Base-by-base conservation (phyloP, 1,140 invertebrate genomes). In the Cecropterus lyciades region DNA sequence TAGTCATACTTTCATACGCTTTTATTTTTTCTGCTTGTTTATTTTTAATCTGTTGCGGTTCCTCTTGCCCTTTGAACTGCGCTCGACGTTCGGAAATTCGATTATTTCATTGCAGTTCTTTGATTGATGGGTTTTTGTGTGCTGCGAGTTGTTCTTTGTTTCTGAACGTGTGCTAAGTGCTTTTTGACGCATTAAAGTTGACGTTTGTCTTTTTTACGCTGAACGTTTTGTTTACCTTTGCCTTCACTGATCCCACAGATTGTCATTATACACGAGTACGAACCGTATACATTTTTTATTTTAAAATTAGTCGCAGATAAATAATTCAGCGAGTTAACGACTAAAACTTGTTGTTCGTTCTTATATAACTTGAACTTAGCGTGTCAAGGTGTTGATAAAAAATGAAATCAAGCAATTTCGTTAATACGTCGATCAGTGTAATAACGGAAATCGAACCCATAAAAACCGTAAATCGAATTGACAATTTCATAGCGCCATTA, bases 101-200 rank as follows among this genome's bases (percentile, higher is more conserved):
- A 90, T 90, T 89, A 90, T 89, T 86, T 84, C 80, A 79, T 87
- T 84, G 77, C 80, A 75, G 77, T 87, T 83, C 84, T 89, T 87
- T 87, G 85, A 91, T 91, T 89, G 89, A 86, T 87, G 81, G 75
- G 76, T 81, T 87, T 82, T 62, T n/a, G 67, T 69, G 73, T 79
- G 59, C 5, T 84, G 51, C 56, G 60, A 64, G 56, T 65, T 73
- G 70, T 65, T 75, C 65, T 83, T 72, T 82, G 84, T 82, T 81
- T 82, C 70, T 52, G 62, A 64, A 74, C 70, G 71, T 71, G 73
- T 62, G 72, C 69, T 76, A 78, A 82, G 78, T 78, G 78, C 74
- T 73, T 73, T 81, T 75, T 76, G 62, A 71, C 17, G 53, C 64
- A 66, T 24, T 56, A 37, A 49, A 62, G 24, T 46, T 30, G 45